These are phyloP conservation scores for Ceratotherium simum DNA, from an alignment of 2,113 vertebrate species.

Conservation along the genomic window DNA sequence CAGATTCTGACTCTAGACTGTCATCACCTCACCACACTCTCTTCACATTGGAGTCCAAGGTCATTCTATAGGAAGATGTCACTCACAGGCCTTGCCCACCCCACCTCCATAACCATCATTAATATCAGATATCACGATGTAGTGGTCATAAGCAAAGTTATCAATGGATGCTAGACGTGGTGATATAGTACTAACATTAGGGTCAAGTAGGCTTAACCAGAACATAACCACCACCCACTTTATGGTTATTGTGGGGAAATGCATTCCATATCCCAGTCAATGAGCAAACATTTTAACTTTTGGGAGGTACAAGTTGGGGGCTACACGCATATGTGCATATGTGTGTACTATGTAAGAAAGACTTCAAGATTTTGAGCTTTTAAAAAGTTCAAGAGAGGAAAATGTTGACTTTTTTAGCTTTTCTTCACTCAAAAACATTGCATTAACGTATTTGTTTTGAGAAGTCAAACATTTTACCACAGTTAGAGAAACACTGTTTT, in stretches of 20 bases:
- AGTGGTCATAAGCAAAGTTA: background rate
- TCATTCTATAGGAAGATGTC: background rate
- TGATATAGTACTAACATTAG: background rate
- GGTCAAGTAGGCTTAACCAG: background rate
- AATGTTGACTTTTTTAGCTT: conserved; percentile 15
- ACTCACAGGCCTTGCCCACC: background rate
- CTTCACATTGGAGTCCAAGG: background rate
- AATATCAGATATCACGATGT: background rate
- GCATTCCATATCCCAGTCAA: background rate
- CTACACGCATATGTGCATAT: background rate
- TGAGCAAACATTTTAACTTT: conserved; percentile 17
- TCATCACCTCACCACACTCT: background rate
- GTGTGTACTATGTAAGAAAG: background rate
- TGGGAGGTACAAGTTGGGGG: background rate
- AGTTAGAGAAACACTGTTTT: conserved; percentile 32
- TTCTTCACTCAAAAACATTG: conserved; percentile 50
- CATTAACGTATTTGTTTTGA: conserved; percentile 51
- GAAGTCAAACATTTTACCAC: conserved; percentile 39
- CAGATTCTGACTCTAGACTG: background rate
- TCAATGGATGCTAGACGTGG: background rate
- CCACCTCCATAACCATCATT: background rate
- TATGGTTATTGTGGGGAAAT: background rate
- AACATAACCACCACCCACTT: background rate
- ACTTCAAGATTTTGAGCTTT: background rate
- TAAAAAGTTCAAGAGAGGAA: background rate